Percentiles rank a stretch among this genome's conserved stretches.
Conservation (phyloP, 2,113 vertebrate genomes). For the Craseonycteris thonglongyai region DNA sequence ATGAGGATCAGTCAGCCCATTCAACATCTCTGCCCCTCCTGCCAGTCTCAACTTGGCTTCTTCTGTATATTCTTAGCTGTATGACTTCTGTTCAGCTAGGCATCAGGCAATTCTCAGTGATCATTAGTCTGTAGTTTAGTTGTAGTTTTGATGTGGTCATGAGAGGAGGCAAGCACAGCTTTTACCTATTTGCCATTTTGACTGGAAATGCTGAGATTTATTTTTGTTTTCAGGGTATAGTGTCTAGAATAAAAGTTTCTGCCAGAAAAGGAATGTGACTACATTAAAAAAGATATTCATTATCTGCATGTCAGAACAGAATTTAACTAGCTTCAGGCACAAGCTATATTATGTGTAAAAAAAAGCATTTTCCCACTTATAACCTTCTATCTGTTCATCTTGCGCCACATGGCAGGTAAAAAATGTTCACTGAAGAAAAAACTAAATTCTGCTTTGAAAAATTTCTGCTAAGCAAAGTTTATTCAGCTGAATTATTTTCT, state of each 20-base stretch:
- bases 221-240: conserved; percentile 2
- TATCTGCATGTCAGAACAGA: conserved; percentile 25
- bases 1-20: too few relatives aligned
- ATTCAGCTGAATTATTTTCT: conserved; percentile 47
- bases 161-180: too few relatives aligned
- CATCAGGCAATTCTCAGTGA: too few relatives aligned
- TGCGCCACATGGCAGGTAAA: conserved; percentile 46
- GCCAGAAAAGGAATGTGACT: neutral
- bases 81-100: too few relatives aligned
- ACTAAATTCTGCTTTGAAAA: conserved; percentile 48
- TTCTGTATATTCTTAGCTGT: too few relatives aligned
- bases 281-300: conserved; percentile 33
- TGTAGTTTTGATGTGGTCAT: too few relatives aligned
- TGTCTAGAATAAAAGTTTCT: conserved; percentile 20
- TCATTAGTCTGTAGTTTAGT: too few relatives aligned
- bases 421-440: conserved; percentile 43
- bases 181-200: too few relatives aligned
- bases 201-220: conserved; percentile 13
- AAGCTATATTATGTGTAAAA: neutral
- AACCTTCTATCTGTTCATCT: conserved; percentile 38
- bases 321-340: conserved; percentile 40
- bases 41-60: too few relatives aligned
- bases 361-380: neutral
- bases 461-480: conserved; percentile 41
- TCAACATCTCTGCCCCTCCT: too few relatives aligned